phyloP scores from a whole-genome alignment of 1,140 invertebrate genomes.

The Ridgeia piscesae region DNA sequence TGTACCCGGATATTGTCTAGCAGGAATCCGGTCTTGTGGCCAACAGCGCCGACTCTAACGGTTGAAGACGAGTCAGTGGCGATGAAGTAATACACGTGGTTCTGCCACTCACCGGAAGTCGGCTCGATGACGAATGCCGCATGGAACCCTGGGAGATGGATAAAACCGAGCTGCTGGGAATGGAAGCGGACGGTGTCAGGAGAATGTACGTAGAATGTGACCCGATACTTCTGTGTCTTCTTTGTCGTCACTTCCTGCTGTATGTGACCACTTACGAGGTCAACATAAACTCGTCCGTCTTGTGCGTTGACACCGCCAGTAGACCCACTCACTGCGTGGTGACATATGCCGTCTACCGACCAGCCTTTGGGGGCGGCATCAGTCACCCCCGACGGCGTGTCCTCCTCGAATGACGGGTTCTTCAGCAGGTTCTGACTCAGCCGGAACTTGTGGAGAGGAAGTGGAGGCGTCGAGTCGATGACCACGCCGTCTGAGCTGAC shows the following conservation, averaged over 20 bases:
- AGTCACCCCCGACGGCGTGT: not conserved
- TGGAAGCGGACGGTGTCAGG: not conserved
- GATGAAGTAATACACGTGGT: not conserved
- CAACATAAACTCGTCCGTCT: not conserved
- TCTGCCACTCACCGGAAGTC: not conserved
- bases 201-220: not conserved
- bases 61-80: not conserved
- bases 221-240: not conserved
- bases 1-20: not conserved
- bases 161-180: not conserved
- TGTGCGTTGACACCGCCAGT: not conserved
- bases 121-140: not conserved
- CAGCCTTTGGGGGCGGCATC: not conserved
- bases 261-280: not conserved
- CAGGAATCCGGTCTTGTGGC: not conserved
- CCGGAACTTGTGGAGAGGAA: not conserved
- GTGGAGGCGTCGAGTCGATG: constrained; percentile 9
- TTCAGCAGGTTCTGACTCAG: not conserved
- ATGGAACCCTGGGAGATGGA: not conserved
- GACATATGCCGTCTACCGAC: not conserved
- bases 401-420: not conserved
- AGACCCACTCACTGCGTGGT: not conserved
- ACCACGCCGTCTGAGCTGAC: constrained; percentile 7
- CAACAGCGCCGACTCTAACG: not conserved
- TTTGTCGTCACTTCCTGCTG: not conserved